phyloP scores from a whole-genome alignment of 2,888 invertebrate species.

The Anoncus sp. region DNA sequence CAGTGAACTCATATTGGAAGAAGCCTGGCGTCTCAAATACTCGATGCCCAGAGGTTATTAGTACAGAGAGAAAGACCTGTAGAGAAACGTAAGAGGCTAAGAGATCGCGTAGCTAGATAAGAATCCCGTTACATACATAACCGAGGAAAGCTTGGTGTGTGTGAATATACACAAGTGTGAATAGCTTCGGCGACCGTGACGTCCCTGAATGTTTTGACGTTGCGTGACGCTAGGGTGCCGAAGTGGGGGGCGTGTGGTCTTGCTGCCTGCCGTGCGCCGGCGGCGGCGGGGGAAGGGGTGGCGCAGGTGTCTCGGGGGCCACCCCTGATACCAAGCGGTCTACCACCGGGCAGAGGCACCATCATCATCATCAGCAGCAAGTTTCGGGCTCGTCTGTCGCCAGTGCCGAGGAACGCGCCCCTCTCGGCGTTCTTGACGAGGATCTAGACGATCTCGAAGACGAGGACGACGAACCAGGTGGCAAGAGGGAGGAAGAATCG shows the following conservation, averaged over 20 bases:
- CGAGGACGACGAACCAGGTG: conserved; percentile 70
- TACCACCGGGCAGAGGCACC: conserved; percentile 77
- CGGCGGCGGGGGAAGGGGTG: conserved; percentile 83
- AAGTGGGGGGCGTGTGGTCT: conserved; percentile 83
- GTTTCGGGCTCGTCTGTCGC: conserved; percentile 78
- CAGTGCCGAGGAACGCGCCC: conserved; percentile 85
- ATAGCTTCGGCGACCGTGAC: conserved; percentile 52
- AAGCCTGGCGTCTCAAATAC: not conserved
- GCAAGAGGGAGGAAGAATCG: conserved; percentile 61
- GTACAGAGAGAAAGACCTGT: not conserved
- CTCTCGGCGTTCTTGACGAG: conserved; percentile 77
- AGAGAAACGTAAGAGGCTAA: conserved; percentile 7
- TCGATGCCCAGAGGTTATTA: conserved; percentile 6
- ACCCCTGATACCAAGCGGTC: conserved; percentile 62
- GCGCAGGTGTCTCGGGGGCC: conserved; percentile 69
- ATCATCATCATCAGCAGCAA: conserved; percentile 76
- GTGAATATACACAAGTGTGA: conserved; percentile 30
- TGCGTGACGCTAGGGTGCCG: conserved; percentile 83
- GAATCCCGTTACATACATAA: conserved; percentile 4
- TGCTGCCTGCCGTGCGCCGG: conserved; percentile 84
- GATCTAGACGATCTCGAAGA: conserved; percentile 75
- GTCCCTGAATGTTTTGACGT: conserved; percentile 77
- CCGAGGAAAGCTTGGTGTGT: conserved; percentile 18
- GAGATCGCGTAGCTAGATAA: conserved; percentile 13
- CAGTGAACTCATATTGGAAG: not conserved